Evolutionary conservation across 2,797 vertebrate genomes (phyloP), one percentile per base, ranked within the genome.

Genomic region (Tinamus major): DNA sequence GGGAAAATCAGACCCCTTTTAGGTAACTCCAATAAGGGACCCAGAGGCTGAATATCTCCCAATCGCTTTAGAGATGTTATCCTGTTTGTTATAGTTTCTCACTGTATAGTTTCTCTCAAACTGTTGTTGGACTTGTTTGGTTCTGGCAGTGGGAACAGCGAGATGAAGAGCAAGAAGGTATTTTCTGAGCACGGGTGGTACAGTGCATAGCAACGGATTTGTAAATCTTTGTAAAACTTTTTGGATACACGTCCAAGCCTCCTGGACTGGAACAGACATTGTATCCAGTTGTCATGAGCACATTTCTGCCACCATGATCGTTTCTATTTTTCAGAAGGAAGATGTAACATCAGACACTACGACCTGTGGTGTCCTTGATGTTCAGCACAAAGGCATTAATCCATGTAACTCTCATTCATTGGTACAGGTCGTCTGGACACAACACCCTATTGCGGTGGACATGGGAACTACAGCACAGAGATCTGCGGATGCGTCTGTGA

Each of bases 391-490:
- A 29, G 15, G 27, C 20, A 12, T 41, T 20, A 53, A 16, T 23
- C 10, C 39, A 16, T 23, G 8, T 37, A 51, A 51, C 26, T 87
- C 63, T 64, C 20, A 26, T 19, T 87, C 0, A 0, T 87, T 90
- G 67, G 4, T 55, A 21, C 93, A 99, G 99, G 99, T 90, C 98
- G 97, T 67, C 92, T 99, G 78, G 98, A 99, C 85, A 98, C 98
- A 64, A 98, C 98, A 9, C 99, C 99, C 6, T 99, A 98, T 87
- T 99, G 99, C 97, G 99, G 98, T 0, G 99, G 99, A 23, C 98
- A 91, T 1, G 99, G 99, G 16, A 99, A 99, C 97, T 99, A 99
- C 98, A 99, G 99, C 94, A 85, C 97, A 0, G 98, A 98, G 17
- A 95, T 97, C 53, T 98, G 98, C 0, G 97, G 98, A 70, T 98